Evolutionary conservation across 2,113 vertebrate genomes (phyloP).

Genomic region (Falco punctatus): DNA sequence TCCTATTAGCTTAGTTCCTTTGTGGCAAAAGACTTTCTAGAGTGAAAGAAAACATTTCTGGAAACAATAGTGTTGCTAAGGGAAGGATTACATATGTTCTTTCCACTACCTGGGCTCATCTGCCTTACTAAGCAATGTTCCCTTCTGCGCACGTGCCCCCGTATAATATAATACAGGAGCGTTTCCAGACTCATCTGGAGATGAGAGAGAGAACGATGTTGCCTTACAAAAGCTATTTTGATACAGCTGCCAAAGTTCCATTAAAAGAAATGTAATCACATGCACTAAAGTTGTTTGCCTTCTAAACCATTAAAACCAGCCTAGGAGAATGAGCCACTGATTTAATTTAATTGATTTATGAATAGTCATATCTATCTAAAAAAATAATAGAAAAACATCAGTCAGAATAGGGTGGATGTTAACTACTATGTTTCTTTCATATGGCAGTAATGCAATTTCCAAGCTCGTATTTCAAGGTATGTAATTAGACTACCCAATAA

Average conservation of each 20-base stretch:
- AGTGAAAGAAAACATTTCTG: background rate
- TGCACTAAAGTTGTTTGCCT: slow-evolving; percentile 7
- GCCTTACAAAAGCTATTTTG: slow-evolving; percentile 6
- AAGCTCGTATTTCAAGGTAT: slow-evolving; percentile 1
- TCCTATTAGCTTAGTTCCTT: background rate
- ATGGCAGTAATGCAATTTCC: background rate
- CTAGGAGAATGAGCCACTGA: slow-evolving; percentile 8
- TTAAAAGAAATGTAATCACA: slow-evolving; percentile 14
- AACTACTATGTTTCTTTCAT: background rate
- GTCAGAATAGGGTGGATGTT: background rate
- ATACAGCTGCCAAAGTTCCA: background rate
- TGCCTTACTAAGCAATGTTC: background rate
- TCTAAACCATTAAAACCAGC: slow-evolving; percentile 12
- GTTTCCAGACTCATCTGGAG: background rate
- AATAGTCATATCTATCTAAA: slow-evolving; percentile 3
- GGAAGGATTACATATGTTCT: background rate
- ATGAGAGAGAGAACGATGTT: background rate
- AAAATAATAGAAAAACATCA: background rate
- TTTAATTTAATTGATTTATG: slow-evolving; percentile 39
- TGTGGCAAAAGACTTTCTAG: background rate
- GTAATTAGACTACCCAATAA: background rate
- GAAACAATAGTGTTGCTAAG: background rate
- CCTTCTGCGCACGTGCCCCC: background rate
- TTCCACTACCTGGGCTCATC: background rate
- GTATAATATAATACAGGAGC: background rate